Conservation (phyloP, 2,888 invertebrate genomes). For the Nomada fabriciana region DNA sequence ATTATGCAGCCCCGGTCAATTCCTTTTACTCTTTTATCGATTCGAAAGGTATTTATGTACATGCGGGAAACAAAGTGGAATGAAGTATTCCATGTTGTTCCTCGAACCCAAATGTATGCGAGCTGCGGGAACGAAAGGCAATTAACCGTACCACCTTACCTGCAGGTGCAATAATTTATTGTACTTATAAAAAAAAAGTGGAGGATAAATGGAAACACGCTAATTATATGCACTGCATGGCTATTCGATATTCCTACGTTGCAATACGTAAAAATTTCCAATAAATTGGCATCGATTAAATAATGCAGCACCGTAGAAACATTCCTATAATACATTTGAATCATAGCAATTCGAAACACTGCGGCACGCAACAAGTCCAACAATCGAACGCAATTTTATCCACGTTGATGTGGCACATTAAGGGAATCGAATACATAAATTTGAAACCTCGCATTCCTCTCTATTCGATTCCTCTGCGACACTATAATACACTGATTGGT, state of each 20-base stretch:
- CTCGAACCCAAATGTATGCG: background rate
- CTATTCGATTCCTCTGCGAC: constrained; percentile 14
- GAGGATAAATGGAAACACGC: background rate
- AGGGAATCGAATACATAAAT: constrained; percentile 7
- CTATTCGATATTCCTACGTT: too few relatives aligned
- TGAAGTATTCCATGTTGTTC: constrained; percentile 10
- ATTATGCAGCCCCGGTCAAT: constrained; percentile 20
- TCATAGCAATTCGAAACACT: background rate
- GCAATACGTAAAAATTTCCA: too few relatives aligned
- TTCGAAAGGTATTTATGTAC: constrained; percentile 1
- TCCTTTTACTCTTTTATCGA: constrained; percentile 26
- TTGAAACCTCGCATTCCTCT: background rate
- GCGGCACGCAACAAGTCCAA: background rate
- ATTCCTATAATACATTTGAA: too few relatives aligned
- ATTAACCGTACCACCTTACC: background rate
- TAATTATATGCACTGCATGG: too few relatives aligned
- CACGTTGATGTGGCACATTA: background rate
- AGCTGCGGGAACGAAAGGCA: background rate
- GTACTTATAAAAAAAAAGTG: background rate
- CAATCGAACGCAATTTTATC: background rate
- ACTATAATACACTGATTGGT: constrained; percentile 15
- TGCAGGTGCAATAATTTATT: background rate
- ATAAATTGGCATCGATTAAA: too few relatives aligned
- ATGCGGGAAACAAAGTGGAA: background rate
- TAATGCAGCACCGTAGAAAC: too few relatives aligned